phyloP scores from a whole-genome alignment of 2,888 invertebrate species.

The Microchrysa polita region DNA sequence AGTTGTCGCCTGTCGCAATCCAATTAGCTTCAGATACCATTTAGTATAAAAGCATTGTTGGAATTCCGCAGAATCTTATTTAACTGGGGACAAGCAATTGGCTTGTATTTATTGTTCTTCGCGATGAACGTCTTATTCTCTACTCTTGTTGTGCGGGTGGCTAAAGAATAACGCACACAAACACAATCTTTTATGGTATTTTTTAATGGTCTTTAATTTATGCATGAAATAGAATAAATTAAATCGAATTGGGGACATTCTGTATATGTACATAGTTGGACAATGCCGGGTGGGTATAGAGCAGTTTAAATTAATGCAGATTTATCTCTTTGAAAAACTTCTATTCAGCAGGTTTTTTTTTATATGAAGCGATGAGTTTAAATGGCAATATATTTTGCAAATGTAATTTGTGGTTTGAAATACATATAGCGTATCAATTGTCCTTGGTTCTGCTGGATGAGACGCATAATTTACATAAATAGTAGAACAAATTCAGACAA shows the following conservation, averaged over 20 bases:
- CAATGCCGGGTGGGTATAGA: neutral
- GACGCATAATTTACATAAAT: too few species aligned
- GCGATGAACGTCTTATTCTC: neutral
- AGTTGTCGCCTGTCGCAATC: slow-evolving; percentile 37
- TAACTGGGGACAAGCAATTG: neutral
- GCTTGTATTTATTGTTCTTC: neutral
- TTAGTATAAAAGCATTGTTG: slow-evolving; percentile 21
- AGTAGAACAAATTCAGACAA: too few species aligned
- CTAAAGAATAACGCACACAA: too few species aligned
- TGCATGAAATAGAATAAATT: slow-evolving; percentile 7
- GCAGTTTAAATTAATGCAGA: slow-evolving; percentile 8
- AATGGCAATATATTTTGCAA: too few species aligned
- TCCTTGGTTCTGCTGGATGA: too few species aligned
- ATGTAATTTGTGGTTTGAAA: too few species aligned
- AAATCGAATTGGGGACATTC: slow-evolving; percentile 18
- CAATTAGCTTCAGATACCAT: slow-evolving; percentile 40
- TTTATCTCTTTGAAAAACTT: slow-evolving; percentile 19
- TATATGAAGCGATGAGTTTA: too few species aligned
- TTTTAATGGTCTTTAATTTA: slow-evolving; percentile 27
- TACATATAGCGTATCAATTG: too few species aligned
- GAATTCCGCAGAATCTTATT: slow-evolving; percentile 22
- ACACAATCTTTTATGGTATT: slow-evolving; percentile 8
- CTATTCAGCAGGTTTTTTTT: neutral
- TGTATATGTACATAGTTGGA: too few species aligned
- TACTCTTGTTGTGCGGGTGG: neutral